phyloP scores from a whole-genome alignment of 2,113 vertebrate species.

The Platysteira castanea region DNA sequence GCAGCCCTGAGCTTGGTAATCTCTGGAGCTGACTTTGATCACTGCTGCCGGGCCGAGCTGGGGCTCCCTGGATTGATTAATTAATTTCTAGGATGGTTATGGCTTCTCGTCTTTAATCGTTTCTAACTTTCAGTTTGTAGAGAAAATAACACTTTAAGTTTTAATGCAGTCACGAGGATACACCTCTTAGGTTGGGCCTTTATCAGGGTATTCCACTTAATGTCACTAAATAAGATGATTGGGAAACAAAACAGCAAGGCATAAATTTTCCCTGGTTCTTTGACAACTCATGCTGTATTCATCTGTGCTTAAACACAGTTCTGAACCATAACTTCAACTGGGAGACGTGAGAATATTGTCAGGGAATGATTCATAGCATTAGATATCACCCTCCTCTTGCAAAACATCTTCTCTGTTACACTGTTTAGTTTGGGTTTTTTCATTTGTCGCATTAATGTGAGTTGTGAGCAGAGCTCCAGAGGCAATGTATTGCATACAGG shows the following conservation, averaged over 20 bases:
- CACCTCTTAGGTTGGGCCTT: not conserved
- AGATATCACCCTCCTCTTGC: not conserved
- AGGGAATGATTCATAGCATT: not conserved
- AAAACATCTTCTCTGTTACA: not conserved
- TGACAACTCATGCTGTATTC: not conserved
- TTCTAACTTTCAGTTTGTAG: not conserved
- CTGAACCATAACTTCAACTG: not conserved
- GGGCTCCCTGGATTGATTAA: not conserved
- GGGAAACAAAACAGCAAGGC: not conserved
- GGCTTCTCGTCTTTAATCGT: not conserved
- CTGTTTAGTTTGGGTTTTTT: not conserved
- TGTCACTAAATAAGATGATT: not conserved
- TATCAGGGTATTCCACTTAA: not conserved
- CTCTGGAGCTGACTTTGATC: not conserved
- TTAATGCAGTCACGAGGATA: not conserved
- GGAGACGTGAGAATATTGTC: not conserved
- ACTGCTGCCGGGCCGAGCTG: not conserved
- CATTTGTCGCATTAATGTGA: slow-evolving; percentile 37
- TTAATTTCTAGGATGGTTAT: not conserved
- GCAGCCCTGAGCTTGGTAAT: not conserved
- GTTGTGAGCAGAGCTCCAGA: slow-evolving; percentile 41
- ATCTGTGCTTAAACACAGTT: not conserved
- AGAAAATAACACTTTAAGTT: not conserved
- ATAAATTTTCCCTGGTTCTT: not conserved
- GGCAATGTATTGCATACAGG: slow-evolving; percentile 34